A percentile compares a stretch with the other conserved stretches of the same genome.
Conservation (phyloP, 2,797 vertebrate species). For the Amazona finschi region DNA sequence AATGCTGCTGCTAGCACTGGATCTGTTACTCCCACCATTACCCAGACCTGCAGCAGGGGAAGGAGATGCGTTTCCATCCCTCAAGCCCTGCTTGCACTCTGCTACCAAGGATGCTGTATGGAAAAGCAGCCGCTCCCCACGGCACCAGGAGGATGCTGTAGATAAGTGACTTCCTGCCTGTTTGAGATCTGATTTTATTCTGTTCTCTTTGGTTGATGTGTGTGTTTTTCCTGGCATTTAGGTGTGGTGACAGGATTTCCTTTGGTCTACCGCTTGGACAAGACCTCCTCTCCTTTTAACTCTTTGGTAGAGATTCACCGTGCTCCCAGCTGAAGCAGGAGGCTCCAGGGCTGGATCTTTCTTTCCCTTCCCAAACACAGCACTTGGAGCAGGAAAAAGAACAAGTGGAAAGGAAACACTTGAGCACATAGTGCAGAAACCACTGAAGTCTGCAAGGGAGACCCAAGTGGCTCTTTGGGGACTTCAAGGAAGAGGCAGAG, state of each 20-base stretch:
- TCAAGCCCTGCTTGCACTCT: background rate
- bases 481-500: background rate
- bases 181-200: background rate
- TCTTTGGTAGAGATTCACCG: background rate
- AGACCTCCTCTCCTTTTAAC: slow-evolving; percentile 18
- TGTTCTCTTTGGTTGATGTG: background rate
- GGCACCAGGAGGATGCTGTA: background rate
- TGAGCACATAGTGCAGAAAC: background rate
- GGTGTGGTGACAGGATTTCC: slow-evolving; percentile 55
- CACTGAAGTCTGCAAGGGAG: background rate
- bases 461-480: background rate
- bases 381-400: fast-evolving
- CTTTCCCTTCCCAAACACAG: background rate
- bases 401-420: background rate
- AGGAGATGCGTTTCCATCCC: background rate
- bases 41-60: background rate
- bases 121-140: background rate
- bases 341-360: fast-evolving
- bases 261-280: slow-evolving; percentile 36
- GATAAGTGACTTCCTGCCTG: slow-evolving; percentile 32
- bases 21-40: background rate
- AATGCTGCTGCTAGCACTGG: background rate
- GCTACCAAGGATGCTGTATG: background rate
- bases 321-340: fast-evolving
- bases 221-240: slow-evolving; percentile 17